Base-by-base conservation (phyloP, 2,113 vertebrate species). In the Salvator merianae region DNA sequence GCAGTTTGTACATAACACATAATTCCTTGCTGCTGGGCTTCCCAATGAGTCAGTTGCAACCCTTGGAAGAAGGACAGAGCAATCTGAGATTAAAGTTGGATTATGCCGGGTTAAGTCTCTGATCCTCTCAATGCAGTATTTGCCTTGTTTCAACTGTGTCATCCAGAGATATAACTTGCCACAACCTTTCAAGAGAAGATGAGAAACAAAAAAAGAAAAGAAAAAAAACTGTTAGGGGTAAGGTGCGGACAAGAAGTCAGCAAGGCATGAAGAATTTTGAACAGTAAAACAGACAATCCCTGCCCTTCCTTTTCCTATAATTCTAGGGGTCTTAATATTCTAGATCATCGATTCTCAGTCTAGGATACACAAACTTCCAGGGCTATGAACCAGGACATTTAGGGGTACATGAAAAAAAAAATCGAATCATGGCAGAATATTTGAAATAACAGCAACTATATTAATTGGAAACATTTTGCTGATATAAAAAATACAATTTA, bases 71-170 rank as follows among this genome's bases (percentile, higher is more conserved):
- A 82, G 79, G 80, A 63, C 70, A 73, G 53, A 73, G 53, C 83
- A 84, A 84, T 84, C 66, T 43, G 38, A 84, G 83, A 84, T 72
- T 79, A 79, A 84, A 71, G 68, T 43, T 79, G 66, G 75, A 84
- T 77, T 84, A 84, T 65, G 66, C 50, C 38, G 55, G 55, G 36
- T 63, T 84, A 84, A 79, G 13, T 43, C 75, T 36, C n/a, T 77
- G 66, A 84, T 55, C 77, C 53, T 78, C 75, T 84, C 68, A 18
- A 24, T 34, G 55, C 13, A 79, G 75, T 14, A 71, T 84, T 84
- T 47, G 76, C 76, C 66, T 84, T 62, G 30, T 47, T 84, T 84
- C 76, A 79, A 79, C 77, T 79, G 36, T 72, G 53, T 34, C 30
- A 22, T 72, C 55, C 36, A 59, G 36, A 70, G 47, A 28, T 70